A percentile compares a stretch with the other conserved stretches of the same genome.
Conservation (phyloP, 2,797 vertebrate species). For the Pseudotriccus pelzelni region DNA sequence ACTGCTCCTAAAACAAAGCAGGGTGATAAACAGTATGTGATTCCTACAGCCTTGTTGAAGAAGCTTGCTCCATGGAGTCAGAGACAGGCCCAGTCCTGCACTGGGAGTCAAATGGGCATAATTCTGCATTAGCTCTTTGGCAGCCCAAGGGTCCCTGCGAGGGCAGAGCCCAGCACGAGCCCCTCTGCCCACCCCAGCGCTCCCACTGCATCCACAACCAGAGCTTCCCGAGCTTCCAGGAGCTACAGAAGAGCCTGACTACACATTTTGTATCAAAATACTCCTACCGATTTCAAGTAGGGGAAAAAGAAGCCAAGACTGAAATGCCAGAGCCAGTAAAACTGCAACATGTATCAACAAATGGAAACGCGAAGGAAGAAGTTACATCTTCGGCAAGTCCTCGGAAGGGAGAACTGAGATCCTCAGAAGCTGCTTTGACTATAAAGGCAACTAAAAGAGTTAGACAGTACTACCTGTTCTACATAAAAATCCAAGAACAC, state of each 20-base stretch:
- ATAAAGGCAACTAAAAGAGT: neutral
- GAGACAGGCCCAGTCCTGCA: fast-evolving
- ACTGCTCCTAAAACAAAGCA: neutral
- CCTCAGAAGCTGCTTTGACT: neutral
- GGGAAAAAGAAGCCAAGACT: neutral
- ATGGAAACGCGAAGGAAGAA: slow-evolving; percentile 29
- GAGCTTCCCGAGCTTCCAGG: neutral
- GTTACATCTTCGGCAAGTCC: neutral
- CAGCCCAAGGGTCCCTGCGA: neutral
- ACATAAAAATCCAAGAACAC: neutral
- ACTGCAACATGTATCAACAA: neutral
- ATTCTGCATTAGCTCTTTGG: fast-evolving
- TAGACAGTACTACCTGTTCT: neutral
- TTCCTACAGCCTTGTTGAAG: neutral
- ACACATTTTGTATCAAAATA: neutral
- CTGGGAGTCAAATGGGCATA: neutral
- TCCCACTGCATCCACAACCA: fast-evolving
- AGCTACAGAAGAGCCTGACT: neutral
- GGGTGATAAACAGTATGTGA: fast-evolving
- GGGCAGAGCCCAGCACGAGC: neutral
- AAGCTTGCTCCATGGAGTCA: neutral
- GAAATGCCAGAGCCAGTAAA: neutral
- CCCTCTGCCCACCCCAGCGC: fast-evolving
- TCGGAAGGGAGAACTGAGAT: neutral
- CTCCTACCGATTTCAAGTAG: neutral